These are phyloP conservation scores for Leptopilina clavipes DNA, from an alignment of 1,140 invertebrate genomes.

Conservation along the genomic window DNA sequence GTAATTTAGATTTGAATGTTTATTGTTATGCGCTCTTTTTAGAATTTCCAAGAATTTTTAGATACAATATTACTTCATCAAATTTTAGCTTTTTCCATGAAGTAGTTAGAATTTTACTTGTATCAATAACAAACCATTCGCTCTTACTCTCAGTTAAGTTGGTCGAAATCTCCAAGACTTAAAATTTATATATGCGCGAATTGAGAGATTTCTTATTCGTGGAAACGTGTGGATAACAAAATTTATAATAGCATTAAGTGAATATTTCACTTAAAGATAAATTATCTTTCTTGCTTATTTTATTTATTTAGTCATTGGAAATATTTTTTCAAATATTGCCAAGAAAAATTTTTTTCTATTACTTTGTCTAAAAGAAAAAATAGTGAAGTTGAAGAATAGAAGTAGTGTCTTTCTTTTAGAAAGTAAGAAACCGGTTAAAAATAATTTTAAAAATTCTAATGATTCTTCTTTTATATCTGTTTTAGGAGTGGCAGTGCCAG, in stretches of 20 bases:
- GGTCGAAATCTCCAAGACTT: conserved; percentile 3
- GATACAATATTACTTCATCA: neutral
- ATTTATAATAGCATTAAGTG: too few species aligned
- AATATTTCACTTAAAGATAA: too few species aligned
- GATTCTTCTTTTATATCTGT: conserved; percentile 47
- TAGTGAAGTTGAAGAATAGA: neutral
- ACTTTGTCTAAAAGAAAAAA: neutral
- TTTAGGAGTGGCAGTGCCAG: conserved; percentile 71
- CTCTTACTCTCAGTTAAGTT: neutral
- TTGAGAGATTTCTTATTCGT: neutral
- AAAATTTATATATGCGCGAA: neutral
- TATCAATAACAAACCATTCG: conserved; percentile 16
- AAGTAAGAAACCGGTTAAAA: conserved; percentile 34
- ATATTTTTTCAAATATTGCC: too few species aligned
- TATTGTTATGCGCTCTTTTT: neutral
- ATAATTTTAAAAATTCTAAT: conserved; percentile 38
- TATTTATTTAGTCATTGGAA: too few species aligned
- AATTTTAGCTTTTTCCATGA: conserved; percentile 9
- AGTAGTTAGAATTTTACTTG: neutral
- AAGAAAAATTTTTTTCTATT: too few species aligned
- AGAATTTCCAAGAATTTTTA: conserved; percentile 1
- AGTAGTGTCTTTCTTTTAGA: conserved; percentile 11
- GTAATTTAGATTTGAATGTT: neutral
- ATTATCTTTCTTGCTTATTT: too few species aligned
- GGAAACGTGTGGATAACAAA: too few species aligned